Percentiles rank a stretch among this genome's conserved stretches.
Conservation (phyloP, 1,140 invertebrate species). For the Pseudoatta argentina region DNA sequence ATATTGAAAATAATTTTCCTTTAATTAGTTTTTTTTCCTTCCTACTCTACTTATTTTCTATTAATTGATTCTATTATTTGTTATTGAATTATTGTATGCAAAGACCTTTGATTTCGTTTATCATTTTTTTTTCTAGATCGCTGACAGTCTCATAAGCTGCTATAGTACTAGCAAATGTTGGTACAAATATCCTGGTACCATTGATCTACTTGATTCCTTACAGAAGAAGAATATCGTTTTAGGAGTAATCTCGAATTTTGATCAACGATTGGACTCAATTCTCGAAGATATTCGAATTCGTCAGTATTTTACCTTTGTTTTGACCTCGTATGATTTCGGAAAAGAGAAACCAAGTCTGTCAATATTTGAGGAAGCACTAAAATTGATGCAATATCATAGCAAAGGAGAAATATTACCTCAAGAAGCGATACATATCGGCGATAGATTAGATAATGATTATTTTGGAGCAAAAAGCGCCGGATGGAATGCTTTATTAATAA, state of each 20-base stretch:
- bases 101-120: slow-evolving; percentile 65
- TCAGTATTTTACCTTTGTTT: slow-evolving; percentile 92
- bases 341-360: slow-evolving; percentile 91
- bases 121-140: slow-evolving; percentile 77
- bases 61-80: background rate
- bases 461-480: slow-evolving; percentile 90
- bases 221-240: slow-evolving; percentile 86
- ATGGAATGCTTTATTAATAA: slow-evolving; percentile 91
- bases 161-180: slow-evolving; percentile 91
- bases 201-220: slow-evolving; percentile 89
- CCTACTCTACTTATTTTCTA: background rate
- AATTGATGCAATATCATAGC: slow-evolving; percentile 79
- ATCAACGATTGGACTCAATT: slow-evolving; percentile 91
- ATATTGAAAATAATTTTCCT: background rate
- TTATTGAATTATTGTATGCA: background rate
- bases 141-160: slow-evolving; percentile 80
- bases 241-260: slow-evolving; percentile 96
- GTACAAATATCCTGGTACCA: slow-evolving; percentile 89
- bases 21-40: background rate
- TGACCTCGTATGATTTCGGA: slow-evolving; percentile 92
- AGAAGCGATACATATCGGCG: slow-evolving; percentile 94
- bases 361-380: slow-evolving; percentile 92
- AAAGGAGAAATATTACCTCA: slow-evolving; percentile 83
- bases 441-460: slow-evolving; percentile 92
- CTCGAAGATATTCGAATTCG: slow-evolving; percentile 89